Base-by-base conservation (phyloP, 2,888 invertebrate genomes). In the Seira musarum region DNA sequence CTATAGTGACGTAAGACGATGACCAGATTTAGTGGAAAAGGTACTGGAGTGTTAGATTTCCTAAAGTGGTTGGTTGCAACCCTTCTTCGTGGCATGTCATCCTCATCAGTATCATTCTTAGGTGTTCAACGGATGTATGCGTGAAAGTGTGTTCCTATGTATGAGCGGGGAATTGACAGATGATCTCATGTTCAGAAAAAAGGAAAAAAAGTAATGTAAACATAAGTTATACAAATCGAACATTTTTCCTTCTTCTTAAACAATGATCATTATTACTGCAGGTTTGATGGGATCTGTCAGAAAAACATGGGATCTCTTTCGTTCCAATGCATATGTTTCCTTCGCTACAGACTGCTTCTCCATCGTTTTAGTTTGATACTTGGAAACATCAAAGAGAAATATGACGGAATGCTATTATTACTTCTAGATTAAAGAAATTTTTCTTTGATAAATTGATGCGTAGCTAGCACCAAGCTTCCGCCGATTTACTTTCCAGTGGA, bases 231-330 rank as follows among this genome's bases (percentile, higher is more conserved):
- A 53, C 53, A n/a, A n/a, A 17, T 53, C 53, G 17, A 53, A 53
- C 30, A 53, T 53, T 53, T 53, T 53, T 30, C 8, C 30, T 30
- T 49, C 6, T 49, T 49, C 49, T 49, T 49, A 49, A 49, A 49
- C 49, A 49, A 49, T 49, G 49, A 49, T 49, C 49, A 49, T 49
- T 40, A n/a, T n/a, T 49, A 49, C 49, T 30, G 30, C 30, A 8
- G 30, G 30, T 30, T 30, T 2, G 30, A 8, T 30, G 30, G 30
- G 8, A 30, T 30, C 49, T 49, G 49, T 13, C 49, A 49, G 49
- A 49, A n/a, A 49, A 13, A 49, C 13, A n/a, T n/a, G 49, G 49
- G 6, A n/a, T 49, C 2, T 13, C 49, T 2, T 8, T 30, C 30
- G n/a, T n/a, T n/a, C n/a, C n/a, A n/a, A n/a, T n/a, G n/a, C n/a